A percentile compares a stretch with the other conserved stretches of the same genome.
Evolutionary conservation across 2,888 invertebrate genomes (phyloP).

Genomic region (Adelognathus sp.): DNA sequence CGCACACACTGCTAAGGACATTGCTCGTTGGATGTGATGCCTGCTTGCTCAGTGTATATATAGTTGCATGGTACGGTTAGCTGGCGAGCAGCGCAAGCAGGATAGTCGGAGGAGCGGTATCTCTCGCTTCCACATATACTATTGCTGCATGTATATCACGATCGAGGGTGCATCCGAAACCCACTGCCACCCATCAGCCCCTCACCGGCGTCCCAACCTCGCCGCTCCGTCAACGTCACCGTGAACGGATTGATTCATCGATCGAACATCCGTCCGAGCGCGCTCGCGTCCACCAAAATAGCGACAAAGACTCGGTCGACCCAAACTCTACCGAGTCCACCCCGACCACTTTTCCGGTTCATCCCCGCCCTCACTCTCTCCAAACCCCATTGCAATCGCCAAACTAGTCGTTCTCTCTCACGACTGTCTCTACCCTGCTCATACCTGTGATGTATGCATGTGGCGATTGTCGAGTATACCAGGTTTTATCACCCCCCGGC

Average conservation of each 20-base stretch:
- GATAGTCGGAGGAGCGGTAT: constrained; percentile 19
- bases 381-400: constrained; percentile 5
- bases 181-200: constrained; percentile 45
- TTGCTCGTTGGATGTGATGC: constrained; percentile 62
- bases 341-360: constrained; percentile 37
- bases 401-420: constrained; percentile 42
- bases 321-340: constrained; percentile 45
- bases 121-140: constrained; percentile 53
- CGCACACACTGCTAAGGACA: constrained; percentile 68
- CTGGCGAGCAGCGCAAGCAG: constrained; percentile 60
- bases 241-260: constrained; percentile 79
- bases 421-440: constrained; percentile 30
- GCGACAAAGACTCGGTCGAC: constrained; percentile 73
- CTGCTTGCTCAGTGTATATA: constrained; percentile 58
- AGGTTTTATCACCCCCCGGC: background rate
- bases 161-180: constrained; percentile 54
- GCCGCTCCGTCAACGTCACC: constrained; percentile 76
- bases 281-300: constrained; percentile 72
- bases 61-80: constrained; percentile 51
- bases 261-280: constrained; percentile 74
- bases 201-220: constrained; percentile 33
- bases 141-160: constrained; percentile 54
- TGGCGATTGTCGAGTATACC: background rate
- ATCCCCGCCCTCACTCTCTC: constrained; percentile 18
- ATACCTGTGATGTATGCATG: background rate